Base-by-base conservation (phyloP, 1,140 invertebrate genomes). In the Eciton burchellii region DNA sequence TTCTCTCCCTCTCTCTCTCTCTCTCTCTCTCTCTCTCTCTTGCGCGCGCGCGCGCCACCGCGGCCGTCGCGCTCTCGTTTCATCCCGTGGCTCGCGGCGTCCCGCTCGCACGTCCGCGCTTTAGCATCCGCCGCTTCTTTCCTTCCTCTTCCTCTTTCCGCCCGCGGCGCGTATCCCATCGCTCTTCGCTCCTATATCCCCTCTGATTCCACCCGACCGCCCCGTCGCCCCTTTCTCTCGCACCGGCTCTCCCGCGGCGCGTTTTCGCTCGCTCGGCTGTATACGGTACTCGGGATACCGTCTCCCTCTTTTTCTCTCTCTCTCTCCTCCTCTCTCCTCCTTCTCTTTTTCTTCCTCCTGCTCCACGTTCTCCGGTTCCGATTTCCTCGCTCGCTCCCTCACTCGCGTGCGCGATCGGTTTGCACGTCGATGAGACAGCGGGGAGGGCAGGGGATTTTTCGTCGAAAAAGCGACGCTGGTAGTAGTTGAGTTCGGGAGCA, bases 321-420 rank as follows among this genome's bases (percentile, higher is more conserved):
- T 71, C 70, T 9, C 52, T 29, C 49, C 1, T 41, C 41, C 21
- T 1, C 68, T 11, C 5, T 14, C 62, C 76, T 84, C 70, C 73
- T 35, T 79, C 63, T 70, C 56, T 82, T 63, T 47, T 56, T 65
- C 54, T 74, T 66, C 73, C 76, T 73, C 26, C 60, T 65, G 35
- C 74, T 65, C 47, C 59, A 54, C 47, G 43, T 83, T 60, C 56
- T 68, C 19, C 60, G 35, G 9, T 68, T 54, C 45, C 45, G n/a
- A 41, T 52, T 57, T 54, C n/a, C 66, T 49, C 60, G 41, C 71
- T 65, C 82, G 65, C 68, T 91, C 77, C 49, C 83, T 91, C 77
- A 49, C 83, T 87, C 90, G 66, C 87, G 88, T 89, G 87, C 87
- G 88, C 90, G 87, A 88, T 90, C 82, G 84, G 77, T 84, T 82